Base-by-base conservation (phyloP, 2,888 invertebrate genomes). In the Melolontha melolontha region DNA sequence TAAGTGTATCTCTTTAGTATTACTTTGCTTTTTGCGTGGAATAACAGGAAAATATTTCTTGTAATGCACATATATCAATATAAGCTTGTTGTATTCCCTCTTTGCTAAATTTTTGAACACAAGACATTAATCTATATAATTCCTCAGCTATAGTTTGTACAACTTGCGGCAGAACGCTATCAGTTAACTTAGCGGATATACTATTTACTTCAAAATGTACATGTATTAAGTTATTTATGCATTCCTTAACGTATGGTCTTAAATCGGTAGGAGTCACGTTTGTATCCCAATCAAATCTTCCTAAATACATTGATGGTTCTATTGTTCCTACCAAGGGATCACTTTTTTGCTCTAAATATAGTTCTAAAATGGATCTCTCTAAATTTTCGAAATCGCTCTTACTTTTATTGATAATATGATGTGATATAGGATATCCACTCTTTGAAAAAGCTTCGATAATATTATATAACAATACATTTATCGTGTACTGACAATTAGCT, bases 281-380 rank as follows among this genome's bases (percentile, higher is more conserved):
- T 0, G 90, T 89, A 76, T 92, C 91, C 90, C 96, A 94, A 79
- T 93, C 93, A 79, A 96, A 94, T 67, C 91, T 87, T 0, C 96
- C 96, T 79, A 94, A 87, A 83, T 97, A 97, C 96, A 98, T 97
- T 71, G 95, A 95, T 5, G 95, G 95, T 83, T 98, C 97, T 72
- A 98, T 96, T 5, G 94, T 94, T n/a, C 96, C 97, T 22, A 97
- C 95, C 10, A 98, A 86, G 0, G 97, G 97, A 84, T 97, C 96
- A 50, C 95, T 93, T 79, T 96, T 96, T 78, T 94, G 92, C 81
- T 97, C 97, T 57, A 94, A 85, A 79, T 94, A 94, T 1, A 91
- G 91, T 77, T 95, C 94, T 11, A 94, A 87, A 67, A 95, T 89
- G 5, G 86, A 86, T 2, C 84, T 84, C 75, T 91, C 90, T 41